Conservation (phyloP, 2,888 invertebrate species). For the Drosophila acutilabella region DNA sequence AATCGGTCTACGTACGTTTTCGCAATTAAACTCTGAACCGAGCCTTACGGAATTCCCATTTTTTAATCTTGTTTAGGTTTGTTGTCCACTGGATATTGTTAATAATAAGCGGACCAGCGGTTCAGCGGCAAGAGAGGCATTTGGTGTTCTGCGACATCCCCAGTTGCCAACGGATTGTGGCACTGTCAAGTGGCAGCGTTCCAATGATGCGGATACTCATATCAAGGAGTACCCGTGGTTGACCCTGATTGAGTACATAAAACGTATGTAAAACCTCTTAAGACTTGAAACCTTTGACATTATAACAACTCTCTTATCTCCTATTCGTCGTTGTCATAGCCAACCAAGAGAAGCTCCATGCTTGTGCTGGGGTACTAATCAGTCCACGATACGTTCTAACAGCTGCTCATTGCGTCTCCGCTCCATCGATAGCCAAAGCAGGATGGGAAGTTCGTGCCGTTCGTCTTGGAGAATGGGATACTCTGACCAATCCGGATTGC, state of each 20-base stretch:
- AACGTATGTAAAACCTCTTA: constrained; percentile 42
- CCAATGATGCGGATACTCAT: constrained; percentile 46
- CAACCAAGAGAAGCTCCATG: constrained; percentile 60
- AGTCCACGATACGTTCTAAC: constrained; percentile 65
- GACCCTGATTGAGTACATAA: constrained; percentile 62
- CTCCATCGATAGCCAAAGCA: constrained; percentile 8
- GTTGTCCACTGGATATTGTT: constrained; percentile 49
- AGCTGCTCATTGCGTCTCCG: constrained; percentile 59
- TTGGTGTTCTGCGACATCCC: constrained; percentile 42
- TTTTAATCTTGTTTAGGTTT: constrained; percentile 45
- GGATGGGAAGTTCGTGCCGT: constrained; percentile 49
- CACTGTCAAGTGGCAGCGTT: constrained; percentile 49
- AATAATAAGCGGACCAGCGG: background rate
- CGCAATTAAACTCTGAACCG: too few species aligned
- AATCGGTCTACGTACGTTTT: constrained; percentile 44
- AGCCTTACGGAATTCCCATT: too few species aligned
- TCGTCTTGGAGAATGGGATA: constrained; percentile 71
- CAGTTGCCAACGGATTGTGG: constrained; percentile 61
- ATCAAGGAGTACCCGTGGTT: constrained; percentile 71
- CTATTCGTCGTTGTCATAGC: constrained; percentile 30
- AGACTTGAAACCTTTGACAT: background rate
- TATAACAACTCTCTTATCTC: constrained; percentile 31
- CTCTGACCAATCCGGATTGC: constrained; percentile 68
- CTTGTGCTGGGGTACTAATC: constrained; percentile 68
- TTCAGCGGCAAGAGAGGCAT: constrained; percentile 10